Evolutionary conservation across 2,113 vertebrate species (phyloP), one percentile per base, ranked within the genome.

Genomic region (Rhagologus leucostigma): DNA sequence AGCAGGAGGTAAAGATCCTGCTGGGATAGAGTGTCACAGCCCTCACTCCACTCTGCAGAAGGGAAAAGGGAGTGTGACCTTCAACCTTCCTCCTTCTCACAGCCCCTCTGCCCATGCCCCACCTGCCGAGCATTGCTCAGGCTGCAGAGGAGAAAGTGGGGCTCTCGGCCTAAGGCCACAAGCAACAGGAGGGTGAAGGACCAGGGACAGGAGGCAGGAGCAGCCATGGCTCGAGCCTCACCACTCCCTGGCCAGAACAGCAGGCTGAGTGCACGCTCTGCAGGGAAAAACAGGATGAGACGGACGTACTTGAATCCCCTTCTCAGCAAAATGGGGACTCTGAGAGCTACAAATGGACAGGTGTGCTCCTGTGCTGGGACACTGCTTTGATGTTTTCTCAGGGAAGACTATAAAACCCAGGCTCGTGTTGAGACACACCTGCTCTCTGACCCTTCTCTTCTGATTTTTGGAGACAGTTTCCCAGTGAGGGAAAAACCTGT

Each of bases 1-100:
- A 95, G 96, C 88, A 84, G 41, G 74, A 92, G 86, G 83, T 82
- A 92, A 96, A 96, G 90, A 97, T 87, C 80, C 88, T 84, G 77
- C 50, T 1, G 24, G 90, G 90, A 88, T 95, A 94, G 83, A 47
- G 80, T 94, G 80, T 96, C 96, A 89, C 76, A 90, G 88, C 65
- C 60, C 64, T 87, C 73, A 26, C 55, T 88, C 47, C 0, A 0
- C 50, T 84, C 71, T 53, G 44, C 52, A 89, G 85, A 67, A 59
- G 75, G 74, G 71, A 92, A 95, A 85, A 94, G 16, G 44, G 76
- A 96, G 49, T 5, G 29, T 87, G 93, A 95, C 93, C 95, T 95
- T 95, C 91, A 96, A 60, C 87, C 87, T 87, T 87, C 88, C 90
- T 94, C 33, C 74, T 53, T 91, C 67, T 87, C 69, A 47, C 56